Conservation (phyloP, 2,797 vertebrate species). For the Melanotaenia pygmaea region DNA sequence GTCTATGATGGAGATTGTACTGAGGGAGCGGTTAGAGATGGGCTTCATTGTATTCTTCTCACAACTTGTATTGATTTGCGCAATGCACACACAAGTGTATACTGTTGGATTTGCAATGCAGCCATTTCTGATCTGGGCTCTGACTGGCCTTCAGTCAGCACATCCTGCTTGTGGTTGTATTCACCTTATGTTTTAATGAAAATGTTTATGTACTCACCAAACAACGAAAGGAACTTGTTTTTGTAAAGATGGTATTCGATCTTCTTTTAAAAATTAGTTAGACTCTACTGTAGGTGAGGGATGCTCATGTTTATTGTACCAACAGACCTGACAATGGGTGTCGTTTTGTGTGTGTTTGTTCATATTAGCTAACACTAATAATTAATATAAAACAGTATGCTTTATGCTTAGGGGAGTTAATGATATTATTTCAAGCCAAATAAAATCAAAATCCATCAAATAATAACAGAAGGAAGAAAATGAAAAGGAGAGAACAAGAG, state of each 20-base stretch:
- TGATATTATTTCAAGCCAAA: not conserved
- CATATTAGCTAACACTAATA: not conserved
- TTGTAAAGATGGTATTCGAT: not conserved
- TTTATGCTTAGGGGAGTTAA: not conserved
- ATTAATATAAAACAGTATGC: not conserved
- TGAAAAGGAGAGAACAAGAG: no score
- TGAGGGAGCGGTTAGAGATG: conserved; percentile 23
- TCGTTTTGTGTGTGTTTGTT: not conserved
- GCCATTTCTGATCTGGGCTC: conserved; percentile 24
- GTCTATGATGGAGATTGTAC: conserved; percentile 27
- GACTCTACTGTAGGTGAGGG: not conserved
- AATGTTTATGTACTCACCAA: not conserved
- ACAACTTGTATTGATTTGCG: conserved; percentile 54
- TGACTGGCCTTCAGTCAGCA: conserved; percentile 28
- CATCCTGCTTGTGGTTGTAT: not conserved
- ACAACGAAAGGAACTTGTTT: not conserved
- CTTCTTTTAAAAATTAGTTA: not conserved
- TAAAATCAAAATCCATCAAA: not conserved
- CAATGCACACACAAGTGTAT: conserved; percentile 14
- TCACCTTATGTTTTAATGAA: conserved; percentile 10
- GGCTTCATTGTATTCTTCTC: conserved; percentile 55
- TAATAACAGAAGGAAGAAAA: no score
- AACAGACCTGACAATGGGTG: no score
- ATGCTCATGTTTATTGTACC: not conserved
- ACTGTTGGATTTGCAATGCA: conserved; percentile 19